Percentiles rank a stretch among this genome's conserved stretches.
phyloP scores from a whole-genome alignment of 2,797 vertebrate genomes.

The Onychomys arenicola region DNA sequence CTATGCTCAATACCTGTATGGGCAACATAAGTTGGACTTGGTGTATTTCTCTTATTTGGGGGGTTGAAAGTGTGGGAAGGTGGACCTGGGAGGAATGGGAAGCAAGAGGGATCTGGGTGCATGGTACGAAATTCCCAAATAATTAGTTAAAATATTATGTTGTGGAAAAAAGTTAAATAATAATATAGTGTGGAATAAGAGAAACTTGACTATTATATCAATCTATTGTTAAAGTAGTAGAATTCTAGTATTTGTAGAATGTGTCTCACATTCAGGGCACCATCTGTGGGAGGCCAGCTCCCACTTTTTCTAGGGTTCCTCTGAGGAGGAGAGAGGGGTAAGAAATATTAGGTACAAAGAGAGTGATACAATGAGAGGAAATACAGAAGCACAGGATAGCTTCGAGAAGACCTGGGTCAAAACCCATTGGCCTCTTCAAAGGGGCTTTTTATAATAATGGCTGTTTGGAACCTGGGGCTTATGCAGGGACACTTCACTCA shows the following conservation, averaged over 20 bases:
- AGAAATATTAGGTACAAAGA: too few relatives aligned
- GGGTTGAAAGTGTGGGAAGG: not conserved
- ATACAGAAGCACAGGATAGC: too few relatives aligned
- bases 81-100: not conserved
- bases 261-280: too few relatives aligned
- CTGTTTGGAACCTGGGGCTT: too few relatives aligned
- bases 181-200: conserved; percentile 45
- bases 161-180: not conserved
- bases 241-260: conserved; percentile 43
- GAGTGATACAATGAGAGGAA: too few relatives aligned
- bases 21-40: not conserved
- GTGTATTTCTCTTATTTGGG: not conserved
- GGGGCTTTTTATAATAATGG: too few relatives aligned
- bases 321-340: too few relatives aligned
- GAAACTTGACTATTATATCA: not conserved
- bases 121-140: not conserved
- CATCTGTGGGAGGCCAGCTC: too few relatives aligned
- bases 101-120: not conserved
- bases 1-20: not conserved
- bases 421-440: too few relatives aligned
- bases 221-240: not conserved
- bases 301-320: too few relatives aligned
- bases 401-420: too few relatives aligned
- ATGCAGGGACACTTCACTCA: too few relatives aligned
- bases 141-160: not conserved